These are phyloP conservation scores for Aphelenchoides avenae DNA, from an alignment of 1,140 invertebrate genomes.

Conservation along the genomic window DNA sequence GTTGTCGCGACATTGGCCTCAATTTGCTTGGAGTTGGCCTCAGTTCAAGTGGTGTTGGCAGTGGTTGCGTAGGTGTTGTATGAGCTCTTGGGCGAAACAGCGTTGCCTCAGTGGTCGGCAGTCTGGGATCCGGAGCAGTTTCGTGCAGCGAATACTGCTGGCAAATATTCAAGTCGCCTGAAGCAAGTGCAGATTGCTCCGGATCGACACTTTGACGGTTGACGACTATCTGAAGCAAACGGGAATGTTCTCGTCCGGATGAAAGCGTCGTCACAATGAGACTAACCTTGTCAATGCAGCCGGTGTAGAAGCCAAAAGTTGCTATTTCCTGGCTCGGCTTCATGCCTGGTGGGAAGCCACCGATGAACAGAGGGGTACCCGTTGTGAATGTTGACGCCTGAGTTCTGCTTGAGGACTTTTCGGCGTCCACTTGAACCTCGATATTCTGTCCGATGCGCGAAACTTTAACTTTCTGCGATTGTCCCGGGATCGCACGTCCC, in stretches of 20 bases:
- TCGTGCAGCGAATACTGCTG: no score
- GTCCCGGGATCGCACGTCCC: background rate
- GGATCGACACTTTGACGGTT: no score
- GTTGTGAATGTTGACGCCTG: slow-evolving; percentile 9
- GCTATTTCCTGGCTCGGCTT: slow-evolving; percentile 18
- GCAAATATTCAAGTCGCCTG: no score
- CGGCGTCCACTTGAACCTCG: slow-evolving; percentile 17
- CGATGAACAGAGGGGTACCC: slow-evolving; percentile 45
- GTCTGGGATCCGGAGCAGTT: no score
- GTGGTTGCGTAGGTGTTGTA: no score
- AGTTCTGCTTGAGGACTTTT: background rate
- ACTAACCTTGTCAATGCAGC: slow-evolving; percentile 33
- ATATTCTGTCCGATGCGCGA: slow-evolving; percentile 17
- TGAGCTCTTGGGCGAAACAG: no score
- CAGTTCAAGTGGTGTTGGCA: background rate
- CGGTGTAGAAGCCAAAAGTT: slow-evolving; percentile 26
- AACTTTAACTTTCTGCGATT: slow-evolving; percentile 11
- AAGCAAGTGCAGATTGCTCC: no score
- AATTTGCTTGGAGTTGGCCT: background rate
- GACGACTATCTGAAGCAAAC: no score
- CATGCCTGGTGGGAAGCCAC: slow-evolving; percentile 51
- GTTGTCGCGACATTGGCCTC: background rate
- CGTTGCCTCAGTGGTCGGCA: no score
- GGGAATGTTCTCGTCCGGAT: no score
- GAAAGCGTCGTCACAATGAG: no score